Percentiles rank a stretch among this genome's conserved stretches.
These are phyloP conservation scores for Asbolus verrucosus DNA, from an alignment of 1,140 invertebrate genomes.

Conservation along the genomic window DNA sequence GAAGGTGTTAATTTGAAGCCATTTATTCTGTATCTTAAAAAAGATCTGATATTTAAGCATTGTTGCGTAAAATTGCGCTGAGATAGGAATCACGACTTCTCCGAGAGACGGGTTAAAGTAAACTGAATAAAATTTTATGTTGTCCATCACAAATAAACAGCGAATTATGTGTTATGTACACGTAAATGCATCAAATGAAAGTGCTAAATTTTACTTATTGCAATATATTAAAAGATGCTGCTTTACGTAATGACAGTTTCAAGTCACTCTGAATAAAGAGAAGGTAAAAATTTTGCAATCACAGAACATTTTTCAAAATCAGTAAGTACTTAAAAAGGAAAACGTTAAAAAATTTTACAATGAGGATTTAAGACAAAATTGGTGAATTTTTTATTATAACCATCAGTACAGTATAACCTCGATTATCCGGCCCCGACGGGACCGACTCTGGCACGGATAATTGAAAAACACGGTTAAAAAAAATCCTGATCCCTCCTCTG, in stretches of 20 bases:
- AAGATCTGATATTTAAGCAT: conserved; percentile 21
- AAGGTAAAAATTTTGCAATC: conserved; percentile 19
- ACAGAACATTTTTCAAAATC: background rate
- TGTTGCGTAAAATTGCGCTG: conserved; percentile 8
- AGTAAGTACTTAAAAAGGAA: no score
- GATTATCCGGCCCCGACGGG: no score
- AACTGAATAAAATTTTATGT: conserved; percentile 9
- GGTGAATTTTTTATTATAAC: no score
- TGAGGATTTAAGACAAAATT: no score
- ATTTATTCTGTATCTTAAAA: conserved; percentile 12
- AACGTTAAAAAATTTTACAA: no score
- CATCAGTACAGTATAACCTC: no score
- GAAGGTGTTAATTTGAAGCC: conserved; percentile 12
- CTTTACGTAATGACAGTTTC: conserved; percentile 14
- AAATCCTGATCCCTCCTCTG: no score
- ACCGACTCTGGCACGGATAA: no score
- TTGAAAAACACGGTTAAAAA: no score
- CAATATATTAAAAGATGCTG: conserved; percentile 1
- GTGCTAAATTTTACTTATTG: conserved; percentile 29
- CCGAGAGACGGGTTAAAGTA: background rate
- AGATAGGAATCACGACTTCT: conserved; percentile 15
- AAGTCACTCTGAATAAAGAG: background rate
- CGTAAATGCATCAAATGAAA: conserved; percentile 17
- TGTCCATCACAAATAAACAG: conserved; percentile 7
- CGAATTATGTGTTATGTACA: background rate